Evolutionary conservation across 2,113 vertebrate genomes (phyloP), one percentile per base, ranked within the genome.

Genomic region (Aldabrachelys gigantea): DNA sequence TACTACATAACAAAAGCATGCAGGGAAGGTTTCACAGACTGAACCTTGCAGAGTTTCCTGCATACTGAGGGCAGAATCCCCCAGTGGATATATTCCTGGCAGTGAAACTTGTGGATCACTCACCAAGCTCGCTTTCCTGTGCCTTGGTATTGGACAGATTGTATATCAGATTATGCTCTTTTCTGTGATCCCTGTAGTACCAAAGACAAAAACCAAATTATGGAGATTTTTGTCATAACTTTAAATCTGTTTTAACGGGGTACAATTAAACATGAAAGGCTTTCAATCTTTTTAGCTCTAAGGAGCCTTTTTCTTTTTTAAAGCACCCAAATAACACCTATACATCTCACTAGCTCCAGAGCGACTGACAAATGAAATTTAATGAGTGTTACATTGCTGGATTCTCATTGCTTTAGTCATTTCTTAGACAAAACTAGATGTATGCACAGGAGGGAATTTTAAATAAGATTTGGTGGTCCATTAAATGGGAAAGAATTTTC

Each of bases 21-120:
- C 90, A 87, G 93, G 79, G 91, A 96, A 97, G 82, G 87, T 89
- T 94, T 79, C 29, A 88, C 65, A 87, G 92, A 91, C 65, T 91
- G 91, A 90, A 94, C 88, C 80, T 92, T 95, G 95, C 85, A 52
- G 19, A n/a, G 50, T 87, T 50, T 88, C 47, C 89, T 87, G 75
- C 65, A 79, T 59, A 69, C 89, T 85, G 85, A 95, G 89, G 93
- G 79, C 87, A 96, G 80, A 95, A 90, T 88, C 85, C 87, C 6
- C 0, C 94, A 87, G 87, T 35, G 91, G 11, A 86, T 96, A 97
- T 96, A 95, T 95, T 97, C 94, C 91, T 95, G 94, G 90, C 76
- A 89, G 79, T 84, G n/a, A 84, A 96, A 82, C 93, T 95, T 96
- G 31, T 87, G 78, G 79, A 89, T 89, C 82, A 88, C 52, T 95